Conservation (phyloP, 2,113 vertebrate species). For the Paradoxurus hermaphroditus region DNA sequence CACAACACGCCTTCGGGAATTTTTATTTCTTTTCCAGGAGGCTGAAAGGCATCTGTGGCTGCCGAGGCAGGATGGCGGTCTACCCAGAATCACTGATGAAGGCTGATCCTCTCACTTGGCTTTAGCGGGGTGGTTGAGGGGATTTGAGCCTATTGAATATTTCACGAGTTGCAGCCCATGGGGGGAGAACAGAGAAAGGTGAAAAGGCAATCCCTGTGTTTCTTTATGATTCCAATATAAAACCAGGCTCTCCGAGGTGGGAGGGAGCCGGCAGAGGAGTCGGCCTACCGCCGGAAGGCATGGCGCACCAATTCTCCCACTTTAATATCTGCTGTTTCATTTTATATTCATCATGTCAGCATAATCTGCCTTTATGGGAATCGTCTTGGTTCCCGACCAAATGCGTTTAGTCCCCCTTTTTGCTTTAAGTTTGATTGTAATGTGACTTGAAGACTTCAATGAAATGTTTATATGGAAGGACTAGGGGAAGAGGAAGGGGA, state of each 20-base stretch:
- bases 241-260: not conserved
- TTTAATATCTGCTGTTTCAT: constrained; percentile 86
- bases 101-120: constrained; percentile 47
- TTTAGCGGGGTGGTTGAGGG: not conserved
- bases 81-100: constrained; percentile 55
- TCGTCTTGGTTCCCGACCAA: constrained; percentile 85
- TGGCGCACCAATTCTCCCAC: constrained; percentile 77
- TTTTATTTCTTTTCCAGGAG: constrained; percentile 60
- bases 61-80: constrained; percentile 61
- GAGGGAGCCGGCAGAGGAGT: constrained; percentile 34
- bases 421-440: constrained; percentile 86
- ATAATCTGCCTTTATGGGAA: constrained; percentile 88
- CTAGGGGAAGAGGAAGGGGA: constrained; percentile 50
- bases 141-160: constrained; percentile 61
- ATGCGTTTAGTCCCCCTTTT: constrained; percentile 82
- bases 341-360: constrained; percentile 87
- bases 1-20: constrained; percentile 60
- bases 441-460: constrained; percentile 83
- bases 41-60: constrained; percentile 49
- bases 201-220: constrained; percentile 70
- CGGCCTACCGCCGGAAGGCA: constrained; percentile 73
- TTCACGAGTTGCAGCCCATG: constrained; percentile 62
- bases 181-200: constrained; percentile 62
- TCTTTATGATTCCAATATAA: constrained; percentile 70
- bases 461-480: constrained; percentile 82